Evolutionary conservation across 1,140 invertebrate species (phyloP).

Genomic region (Lerema accius): DNA sequence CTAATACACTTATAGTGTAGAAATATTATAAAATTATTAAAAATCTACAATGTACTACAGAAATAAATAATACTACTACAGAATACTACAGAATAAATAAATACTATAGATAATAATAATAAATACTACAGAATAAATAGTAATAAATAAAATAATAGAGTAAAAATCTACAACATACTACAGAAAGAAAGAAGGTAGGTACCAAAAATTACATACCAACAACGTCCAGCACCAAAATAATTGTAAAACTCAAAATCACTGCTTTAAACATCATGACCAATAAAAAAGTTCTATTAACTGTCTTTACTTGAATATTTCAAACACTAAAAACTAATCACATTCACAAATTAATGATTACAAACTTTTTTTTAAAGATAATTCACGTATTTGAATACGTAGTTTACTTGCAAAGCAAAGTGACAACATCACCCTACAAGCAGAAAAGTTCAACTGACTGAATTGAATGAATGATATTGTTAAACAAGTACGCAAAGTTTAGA

Average conservation of each 20-base stretch:
- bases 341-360: neutral
- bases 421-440: conserved; percentile 10
- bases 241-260: conserved; percentile 36
- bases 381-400: conserved; percentile 57
- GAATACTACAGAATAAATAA: no score
- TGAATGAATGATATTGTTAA: conserved; percentile 33
- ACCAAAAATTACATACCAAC: conserved; percentile 30
- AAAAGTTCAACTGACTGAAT: conserved; percentile 37
- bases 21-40: no score
- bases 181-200: no score
- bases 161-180: no score
- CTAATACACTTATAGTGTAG: no score
- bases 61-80: no score
- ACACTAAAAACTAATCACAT: conserved; percentile 12
- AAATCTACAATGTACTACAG: no score
- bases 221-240: conserved; percentile 31
- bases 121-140: no score
- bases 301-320: conserved; percentile 6
- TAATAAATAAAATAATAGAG: no score
- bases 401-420: conserved; percentile 24
- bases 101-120: no score
- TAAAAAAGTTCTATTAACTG: neutral
- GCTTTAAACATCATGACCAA: conserved; percentile 20
- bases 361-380: conserved; percentile 9
- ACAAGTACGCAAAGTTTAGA: neutral